These are phyloP conservation scores for Rutpela maculata DNA, from an alignment of 2,888 invertebrate species.

Conservation along the genomic window DNA sequence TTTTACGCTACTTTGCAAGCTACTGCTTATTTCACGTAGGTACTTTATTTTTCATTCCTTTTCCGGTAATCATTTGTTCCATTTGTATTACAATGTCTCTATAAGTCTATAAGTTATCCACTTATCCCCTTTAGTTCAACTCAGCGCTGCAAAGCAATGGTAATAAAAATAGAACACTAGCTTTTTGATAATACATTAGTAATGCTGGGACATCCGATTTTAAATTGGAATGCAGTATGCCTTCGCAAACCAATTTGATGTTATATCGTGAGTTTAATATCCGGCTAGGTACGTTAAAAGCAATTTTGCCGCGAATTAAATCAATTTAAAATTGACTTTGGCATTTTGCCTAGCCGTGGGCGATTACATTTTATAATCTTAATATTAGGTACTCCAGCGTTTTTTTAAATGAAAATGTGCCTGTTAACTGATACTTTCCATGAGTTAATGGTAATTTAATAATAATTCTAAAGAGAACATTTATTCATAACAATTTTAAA, in stretches of 20 bases:
- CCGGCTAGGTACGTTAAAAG: conserved; percentile 1
- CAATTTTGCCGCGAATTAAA: not conserved
- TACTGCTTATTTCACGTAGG: too few relatives aligned
- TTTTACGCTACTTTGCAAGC: too few relatives aligned
- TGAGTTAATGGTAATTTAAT: too few relatives aligned
- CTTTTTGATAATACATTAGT: not conserved
- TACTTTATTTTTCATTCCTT: not conserved
- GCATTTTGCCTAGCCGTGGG: not conserved
- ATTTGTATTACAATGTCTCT: not conserved
- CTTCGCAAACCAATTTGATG: not conserved
- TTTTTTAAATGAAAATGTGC: not conserved
- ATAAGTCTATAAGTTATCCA: not conserved
- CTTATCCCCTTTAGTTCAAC: not conserved
- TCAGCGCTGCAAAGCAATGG: not conserved
- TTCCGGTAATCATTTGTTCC: not conserved
- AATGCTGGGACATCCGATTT: not conserved
- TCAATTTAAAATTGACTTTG: conserved; percentile 1
- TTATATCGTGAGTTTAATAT: not conserved
- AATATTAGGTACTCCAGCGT: not conserved
- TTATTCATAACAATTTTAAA: too few relatives aligned
- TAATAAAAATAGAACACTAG: conserved; percentile 3
- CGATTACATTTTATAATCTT: not conserved
- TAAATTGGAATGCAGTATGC: not conserved
- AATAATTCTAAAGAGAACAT: too few relatives aligned
- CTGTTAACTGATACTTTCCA: not conserved